Evolutionary conservation across 2,888 invertebrate genomes (phyloP).

Genomic region (Drosophila gaucha): DNA sequence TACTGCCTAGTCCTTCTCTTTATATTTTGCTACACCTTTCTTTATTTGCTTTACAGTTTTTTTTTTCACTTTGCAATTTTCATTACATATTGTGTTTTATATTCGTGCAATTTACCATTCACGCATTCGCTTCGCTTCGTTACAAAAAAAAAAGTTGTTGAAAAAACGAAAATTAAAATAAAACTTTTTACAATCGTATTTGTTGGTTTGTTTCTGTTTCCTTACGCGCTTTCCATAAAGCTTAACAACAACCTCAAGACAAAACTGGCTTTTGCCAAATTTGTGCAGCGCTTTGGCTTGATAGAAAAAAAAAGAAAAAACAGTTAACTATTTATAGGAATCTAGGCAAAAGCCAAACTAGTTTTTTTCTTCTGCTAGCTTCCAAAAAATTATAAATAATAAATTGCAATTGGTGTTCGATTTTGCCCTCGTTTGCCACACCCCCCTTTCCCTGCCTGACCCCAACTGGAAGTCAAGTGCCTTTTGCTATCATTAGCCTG

Average conservation of each 20-base stretch:
- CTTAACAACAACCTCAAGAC: conserved; percentile 13
- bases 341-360: conserved; percentile 29
- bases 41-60: not conserved
- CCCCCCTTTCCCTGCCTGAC: not conserved
- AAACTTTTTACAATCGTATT: conserved; percentile 46
- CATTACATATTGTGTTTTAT: conserved; percentile 50
- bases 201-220: conserved; percentile 9
- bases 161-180: conserved; percentile 51
- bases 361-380: conserved; percentile 26
- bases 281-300: conserved; percentile 46
- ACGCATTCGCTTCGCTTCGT: conserved; percentile 54
- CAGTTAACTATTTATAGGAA: conserved; percentile 38
- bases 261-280: conserved; percentile 69
- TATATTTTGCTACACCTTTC: not conserved
- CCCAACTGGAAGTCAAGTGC: conserved; percentile 43
- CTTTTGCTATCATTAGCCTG: conserved; percentile 49
- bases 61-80: conserved; percentile 26
- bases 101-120: conserved; percentile 58
- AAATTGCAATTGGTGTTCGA: conserved; percentile 37
- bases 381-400: conserved; percentile 15
- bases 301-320: conserved; percentile 17
- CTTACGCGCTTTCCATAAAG: conserved; percentile 62
- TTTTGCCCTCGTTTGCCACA: not conserved
- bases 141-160: conserved; percentile 29
- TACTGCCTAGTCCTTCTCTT: not conserved